Evolutionary conservation across 2,888 invertebrate genomes (phyloP).

Genomic region (Taenaris catops): DNA sequence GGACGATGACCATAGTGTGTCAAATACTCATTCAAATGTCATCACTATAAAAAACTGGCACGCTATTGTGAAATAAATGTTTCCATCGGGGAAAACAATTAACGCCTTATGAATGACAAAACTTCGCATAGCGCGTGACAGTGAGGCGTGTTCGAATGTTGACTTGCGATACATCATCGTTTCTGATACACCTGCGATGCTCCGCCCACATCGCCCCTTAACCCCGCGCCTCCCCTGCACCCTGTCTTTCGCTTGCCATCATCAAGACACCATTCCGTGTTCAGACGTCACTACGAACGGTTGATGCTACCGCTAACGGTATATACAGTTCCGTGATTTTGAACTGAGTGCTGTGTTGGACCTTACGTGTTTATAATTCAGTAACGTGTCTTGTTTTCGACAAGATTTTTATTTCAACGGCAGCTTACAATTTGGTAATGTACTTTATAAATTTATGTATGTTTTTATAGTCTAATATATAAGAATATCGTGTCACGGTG

Average conservation of each 20-base stretch:
- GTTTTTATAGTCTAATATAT: neutral
- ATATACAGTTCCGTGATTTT: constrained; percentile 39
- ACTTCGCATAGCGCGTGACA: constrained; percentile 48
- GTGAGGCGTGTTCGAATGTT: constrained; percentile 72
- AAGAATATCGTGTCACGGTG: no score
- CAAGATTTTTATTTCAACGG: constrained; percentile 3
- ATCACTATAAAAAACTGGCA: neutral
- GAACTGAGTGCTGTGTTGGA: constrained; percentile 58
- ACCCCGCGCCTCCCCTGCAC: constrained; percentile 31
- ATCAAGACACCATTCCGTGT: constrained; percentile 63
- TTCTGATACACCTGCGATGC: constrained; percentile 67
- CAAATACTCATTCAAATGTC: no score
- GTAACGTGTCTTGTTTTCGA: constrained; percentile 13
- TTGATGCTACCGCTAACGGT: constrained; percentile 36
- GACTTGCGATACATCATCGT: constrained; percentile 73
- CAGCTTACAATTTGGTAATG: constrained; percentile 8
- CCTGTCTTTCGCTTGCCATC: constrained; percentile 54
- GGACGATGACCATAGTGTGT: no score
- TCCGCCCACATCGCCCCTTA: constrained; percentile 43
- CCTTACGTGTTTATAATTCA: constrained; percentile 38
- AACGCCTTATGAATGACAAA: constrained; percentile 33
- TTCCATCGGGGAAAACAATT: constrained; percentile 50
- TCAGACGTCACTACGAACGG: constrained; percentile 48
- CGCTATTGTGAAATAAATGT: constrained; percentile 9
- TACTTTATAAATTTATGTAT: neutral